Evolutionary conservation across 2,888 invertebrate genomes (phyloP).

Genomic region (Camponotus fellah): DNA sequence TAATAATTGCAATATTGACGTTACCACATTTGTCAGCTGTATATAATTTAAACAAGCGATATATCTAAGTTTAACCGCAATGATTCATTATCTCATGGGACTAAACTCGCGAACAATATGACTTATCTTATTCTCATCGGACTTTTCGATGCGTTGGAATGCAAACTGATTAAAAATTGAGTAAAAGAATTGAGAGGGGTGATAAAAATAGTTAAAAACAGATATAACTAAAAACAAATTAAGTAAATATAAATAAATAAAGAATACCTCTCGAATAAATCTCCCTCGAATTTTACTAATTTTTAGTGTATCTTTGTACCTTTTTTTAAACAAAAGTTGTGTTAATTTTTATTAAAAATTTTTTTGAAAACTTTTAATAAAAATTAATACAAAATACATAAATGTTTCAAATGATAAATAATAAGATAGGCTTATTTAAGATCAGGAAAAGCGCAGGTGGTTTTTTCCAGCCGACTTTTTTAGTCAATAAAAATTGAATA

Average conservation of each 20-base stretch:
- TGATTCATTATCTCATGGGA: slow-evolving; percentile 42
- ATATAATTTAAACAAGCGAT: slow-evolving; percentile 25
- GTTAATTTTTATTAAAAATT: no score
- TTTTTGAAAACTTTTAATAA: no score
- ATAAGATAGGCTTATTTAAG: no score
- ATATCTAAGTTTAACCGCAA: slow-evolving; percentile 39
- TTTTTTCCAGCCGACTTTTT: no score
- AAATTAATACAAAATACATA: no score
- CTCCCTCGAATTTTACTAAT: background rate
- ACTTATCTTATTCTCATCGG: slow-evolving; percentile 47
- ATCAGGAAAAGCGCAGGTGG: no score
- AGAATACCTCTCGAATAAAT: background rate
- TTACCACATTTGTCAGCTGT: slow-evolving; percentile 37
- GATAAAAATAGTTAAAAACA: background rate
- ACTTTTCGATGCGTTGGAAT: background rate
- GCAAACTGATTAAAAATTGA: background rate
- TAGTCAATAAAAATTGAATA: no score
- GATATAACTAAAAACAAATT: background rate
- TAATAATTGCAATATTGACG: slow-evolving; percentile 20
- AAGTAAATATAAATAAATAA: background rate
- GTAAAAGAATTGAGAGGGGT: background rate
- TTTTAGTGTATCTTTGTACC: no score
- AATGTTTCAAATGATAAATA: no score
- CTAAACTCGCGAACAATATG: slow-evolving; percentile 39
- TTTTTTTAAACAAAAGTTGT: no score